phyloP scores from a whole-genome alignment of 2,797 vertebrate genomes.

The Gila robusta region DNA sequence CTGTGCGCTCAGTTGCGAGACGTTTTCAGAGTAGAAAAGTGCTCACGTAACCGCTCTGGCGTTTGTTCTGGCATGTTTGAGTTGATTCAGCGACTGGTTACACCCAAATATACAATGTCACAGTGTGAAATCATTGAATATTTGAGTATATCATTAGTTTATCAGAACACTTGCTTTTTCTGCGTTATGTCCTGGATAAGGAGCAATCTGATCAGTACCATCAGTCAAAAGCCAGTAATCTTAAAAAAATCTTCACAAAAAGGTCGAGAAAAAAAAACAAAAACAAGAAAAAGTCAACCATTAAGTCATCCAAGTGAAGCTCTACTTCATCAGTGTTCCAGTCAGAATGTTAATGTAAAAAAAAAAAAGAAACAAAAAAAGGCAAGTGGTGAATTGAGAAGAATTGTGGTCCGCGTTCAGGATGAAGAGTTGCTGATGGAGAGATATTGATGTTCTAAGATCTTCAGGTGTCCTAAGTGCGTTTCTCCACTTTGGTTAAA shows the following conservation, averaged over 20 bases:
- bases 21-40: constrained; percentile 32
- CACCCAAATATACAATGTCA: not conserved
- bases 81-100: constrained; percentile 1
- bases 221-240: constrained; percentile 9
- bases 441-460: constrained; percentile 19
- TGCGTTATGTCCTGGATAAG: constrained; percentile 26
- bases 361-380: constrained; percentile 12
- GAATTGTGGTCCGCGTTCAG: constrained; percentile 48
- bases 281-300: constrained; percentile 13
- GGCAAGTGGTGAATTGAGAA: constrained; percentile 43
- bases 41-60: not conserved
- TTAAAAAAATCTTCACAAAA: not conserved
- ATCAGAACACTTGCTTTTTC: constrained; percentile 12
- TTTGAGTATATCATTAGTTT: constrained; percentile 34
- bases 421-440: constrained; percentile 61
- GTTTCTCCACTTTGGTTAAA: constrained; percentile 27
- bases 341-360: not conserved
- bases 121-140: constrained; percentile 3
- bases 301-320: constrained; percentile 12
- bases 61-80: constrained; percentile 8
- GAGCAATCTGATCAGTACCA: constrained; percentile 18
- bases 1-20: constrained; percentile 31
- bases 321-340: not conserved
- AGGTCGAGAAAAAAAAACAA: not conserved
- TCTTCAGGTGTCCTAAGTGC: constrained; percentile 20